phyloP scores from a whole-genome alignment of 2,113 vertebrate species.

The Melanostigma gelatinosum region DNA sequence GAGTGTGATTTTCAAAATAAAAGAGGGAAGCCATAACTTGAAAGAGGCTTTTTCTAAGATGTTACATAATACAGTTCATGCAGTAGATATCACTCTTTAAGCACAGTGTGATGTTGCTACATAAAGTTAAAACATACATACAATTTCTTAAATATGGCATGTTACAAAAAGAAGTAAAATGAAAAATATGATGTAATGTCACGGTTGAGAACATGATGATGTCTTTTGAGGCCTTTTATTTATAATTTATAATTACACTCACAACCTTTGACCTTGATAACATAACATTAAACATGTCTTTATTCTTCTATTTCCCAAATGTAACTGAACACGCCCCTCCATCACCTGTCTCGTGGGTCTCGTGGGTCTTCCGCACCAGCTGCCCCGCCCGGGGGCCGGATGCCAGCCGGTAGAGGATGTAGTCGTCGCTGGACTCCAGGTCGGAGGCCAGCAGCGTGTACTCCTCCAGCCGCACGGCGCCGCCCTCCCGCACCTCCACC shows the following conservation, averaged over 20 bases:
- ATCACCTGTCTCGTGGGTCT: conserved; percentile 64
- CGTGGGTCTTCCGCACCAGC: conserved; percentile 70
- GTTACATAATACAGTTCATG: background rate
- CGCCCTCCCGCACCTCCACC: conserved; percentile 79
- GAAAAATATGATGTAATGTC: background rate
- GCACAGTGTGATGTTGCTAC: background rate
- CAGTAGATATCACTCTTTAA: background rate
- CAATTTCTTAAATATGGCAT: background rate
- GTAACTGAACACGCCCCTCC: background rate
- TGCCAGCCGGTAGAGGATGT: conserved; percentile 72
- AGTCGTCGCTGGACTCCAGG: conserved; percentile 82
- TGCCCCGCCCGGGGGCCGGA: conserved; percentile 53
- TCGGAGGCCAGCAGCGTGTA: conserved; percentile 73
- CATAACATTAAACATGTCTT: background rate
- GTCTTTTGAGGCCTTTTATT: background rate
- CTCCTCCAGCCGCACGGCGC: conserved; percentile 64
- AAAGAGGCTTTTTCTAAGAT: background rate
- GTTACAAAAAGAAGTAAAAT: background rate
- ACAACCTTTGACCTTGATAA: background rate
- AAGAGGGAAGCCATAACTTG: background rate
- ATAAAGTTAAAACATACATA: too few species aligned
- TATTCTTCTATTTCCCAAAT: background rate
- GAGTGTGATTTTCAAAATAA: background rate
- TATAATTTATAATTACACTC: background rate
- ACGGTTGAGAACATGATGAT: too few species aligned